Evolutionary conservation across 2,113 vertebrate species (phyloP).

Genomic region (Lepus americanus): DNA sequence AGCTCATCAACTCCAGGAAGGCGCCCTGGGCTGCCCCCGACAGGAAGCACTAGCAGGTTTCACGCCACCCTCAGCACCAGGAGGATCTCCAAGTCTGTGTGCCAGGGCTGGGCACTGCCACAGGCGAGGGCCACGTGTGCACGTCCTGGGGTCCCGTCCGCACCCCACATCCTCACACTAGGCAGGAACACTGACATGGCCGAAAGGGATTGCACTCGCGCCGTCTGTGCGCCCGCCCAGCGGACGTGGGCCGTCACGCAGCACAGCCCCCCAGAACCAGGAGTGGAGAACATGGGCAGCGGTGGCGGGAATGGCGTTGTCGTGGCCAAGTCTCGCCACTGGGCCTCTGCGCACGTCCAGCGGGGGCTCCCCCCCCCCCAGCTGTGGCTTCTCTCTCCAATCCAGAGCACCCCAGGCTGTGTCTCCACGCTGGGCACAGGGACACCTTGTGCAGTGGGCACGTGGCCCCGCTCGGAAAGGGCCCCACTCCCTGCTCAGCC

Average conservation of each 20-base stretch:
- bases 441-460: background rate
- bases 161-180: fast-evolving
- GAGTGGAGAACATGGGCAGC: fast-evolving
- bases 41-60: background rate
- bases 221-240: too few species aligned
- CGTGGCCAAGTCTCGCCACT: background rate
- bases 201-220: too few species aligned
- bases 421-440: fast-evolving
- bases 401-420: fast-evolving
- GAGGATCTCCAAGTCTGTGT: background rate
- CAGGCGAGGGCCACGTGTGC: background rate
- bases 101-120: fast-evolving
- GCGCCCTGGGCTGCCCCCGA: background rate
- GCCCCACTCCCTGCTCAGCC: background rate
- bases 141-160: too few species aligned
- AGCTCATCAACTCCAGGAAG: background rate
- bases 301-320: too few species aligned
- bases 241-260: too few species aligned
- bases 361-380: fast-evolving
- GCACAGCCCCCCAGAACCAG: background rate
- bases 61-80: fast-evolving
- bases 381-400: background rate
- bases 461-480: fast-evolving
- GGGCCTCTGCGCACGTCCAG: background rate
- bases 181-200: background rate